Conservation (phyloP, 2,888 invertebrate genomes). For the Eupithecia tripunctaria region DNA sequence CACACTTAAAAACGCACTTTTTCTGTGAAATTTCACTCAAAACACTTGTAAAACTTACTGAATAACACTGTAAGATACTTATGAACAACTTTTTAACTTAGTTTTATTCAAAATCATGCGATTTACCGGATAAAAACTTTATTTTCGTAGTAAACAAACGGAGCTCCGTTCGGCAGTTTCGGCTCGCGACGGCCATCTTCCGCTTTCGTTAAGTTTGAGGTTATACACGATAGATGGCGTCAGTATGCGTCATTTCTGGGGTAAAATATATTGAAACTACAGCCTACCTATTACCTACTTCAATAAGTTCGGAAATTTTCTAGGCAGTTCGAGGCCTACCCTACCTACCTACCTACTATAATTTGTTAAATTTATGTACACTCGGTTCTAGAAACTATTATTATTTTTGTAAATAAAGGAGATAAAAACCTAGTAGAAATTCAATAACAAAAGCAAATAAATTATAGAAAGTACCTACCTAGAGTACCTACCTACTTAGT, state of each 20-base stretch:
- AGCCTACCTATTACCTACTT: too few relatives aligned
- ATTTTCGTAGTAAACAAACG: conserved; percentile 75
- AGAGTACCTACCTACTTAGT: too few relatives aligned
- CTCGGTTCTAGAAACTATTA: too few relatives aligned
- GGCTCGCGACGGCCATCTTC: conserved; percentile 83
- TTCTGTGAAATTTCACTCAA: conserved; percentile 58
- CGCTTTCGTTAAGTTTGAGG: conserved; percentile 74
- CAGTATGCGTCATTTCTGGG: conserved; percentile 8
- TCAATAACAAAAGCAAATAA: too few relatives aligned
- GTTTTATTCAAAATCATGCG: conserved; percentile 57
- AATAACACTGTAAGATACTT: conserved; percentile 51
- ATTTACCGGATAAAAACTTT: conserved; percentile 71
- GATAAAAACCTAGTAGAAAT: too few relatives aligned
- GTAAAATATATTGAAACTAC: too few relatives aligned
- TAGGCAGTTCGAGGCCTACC: too few relatives aligned
- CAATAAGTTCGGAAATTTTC: too few relatives aligned
- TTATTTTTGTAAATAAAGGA: too few relatives aligned
- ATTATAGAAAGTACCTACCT: too few relatives aligned
- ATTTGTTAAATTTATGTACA: too few relatives aligned
- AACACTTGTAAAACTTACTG: conserved; percentile 59
- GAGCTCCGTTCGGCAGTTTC: conserved; percentile 68
- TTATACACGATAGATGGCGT: conserved; percentile 71
- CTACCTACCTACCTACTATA: too few relatives aligned
- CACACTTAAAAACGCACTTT: conserved; percentile 66
- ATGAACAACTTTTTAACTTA: conserved; percentile 57